These are phyloP conservation scores for Drosophila lini DNA, from an alignment of 1,140 invertebrate species.

Conservation along the genomic window DNA sequence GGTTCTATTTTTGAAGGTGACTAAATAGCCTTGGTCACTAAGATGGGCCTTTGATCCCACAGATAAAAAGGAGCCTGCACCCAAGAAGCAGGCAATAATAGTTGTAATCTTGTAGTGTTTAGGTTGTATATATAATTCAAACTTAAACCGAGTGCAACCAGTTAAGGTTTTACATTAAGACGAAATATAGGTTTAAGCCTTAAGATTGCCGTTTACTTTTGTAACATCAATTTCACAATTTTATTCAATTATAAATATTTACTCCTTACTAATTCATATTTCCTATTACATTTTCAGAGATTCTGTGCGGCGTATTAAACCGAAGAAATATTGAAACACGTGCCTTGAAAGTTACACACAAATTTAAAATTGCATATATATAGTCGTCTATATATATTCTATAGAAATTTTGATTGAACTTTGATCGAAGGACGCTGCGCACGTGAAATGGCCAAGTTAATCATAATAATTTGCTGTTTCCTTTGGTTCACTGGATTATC, in stretches of 20 bases:
- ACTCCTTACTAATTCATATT: neutral
- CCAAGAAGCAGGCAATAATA: neutral
- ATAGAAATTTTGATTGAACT: constrained; percentile 1
- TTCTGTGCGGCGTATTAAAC: constrained; percentile 11
- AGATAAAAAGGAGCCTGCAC: neutral
- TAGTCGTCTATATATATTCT: constrained; percentile 8
- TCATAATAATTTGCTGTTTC: neutral
- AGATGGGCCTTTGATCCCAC: no score
- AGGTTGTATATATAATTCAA: neutral
- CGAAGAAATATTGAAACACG: neutral
- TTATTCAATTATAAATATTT: neutral
- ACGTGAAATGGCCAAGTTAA: constrained; percentile 19
- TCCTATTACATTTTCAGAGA: constrained; percentile 19
- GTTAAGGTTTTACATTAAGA: neutral
- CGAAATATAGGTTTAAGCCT: neutral
- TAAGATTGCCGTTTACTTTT: neutral
- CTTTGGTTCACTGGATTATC: neutral
- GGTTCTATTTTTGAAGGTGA: neutral
- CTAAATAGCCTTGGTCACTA: no score
- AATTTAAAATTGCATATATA: constrained; percentile 11
- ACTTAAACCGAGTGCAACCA: neutral
- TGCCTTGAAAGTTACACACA: neutral
- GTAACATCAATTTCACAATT: neutral
- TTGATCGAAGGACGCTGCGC: constrained; percentile 1
- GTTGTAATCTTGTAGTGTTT: neutral